phyloP scores from a whole-genome alignment of 2,888 invertebrate species.

The Hypercompe scribonia region DNA sequence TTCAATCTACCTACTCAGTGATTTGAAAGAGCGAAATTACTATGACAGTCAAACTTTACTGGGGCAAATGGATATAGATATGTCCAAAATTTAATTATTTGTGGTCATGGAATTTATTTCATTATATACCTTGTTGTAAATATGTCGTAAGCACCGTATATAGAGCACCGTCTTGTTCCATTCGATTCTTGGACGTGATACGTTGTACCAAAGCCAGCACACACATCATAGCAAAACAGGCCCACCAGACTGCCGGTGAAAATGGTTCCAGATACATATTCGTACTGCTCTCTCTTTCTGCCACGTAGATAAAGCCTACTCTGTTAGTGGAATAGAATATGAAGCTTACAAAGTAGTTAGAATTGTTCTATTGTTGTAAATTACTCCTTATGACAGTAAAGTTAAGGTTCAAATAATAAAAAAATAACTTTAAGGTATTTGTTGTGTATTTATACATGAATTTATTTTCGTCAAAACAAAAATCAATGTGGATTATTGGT shows the following conservation, averaged over 20 bases:
- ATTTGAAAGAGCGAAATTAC: too few relatives aligned
- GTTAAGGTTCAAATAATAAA: too few relatives aligned
- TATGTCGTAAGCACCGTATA: constrained; percentile 73
- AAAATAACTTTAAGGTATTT: too few relatives aligned
- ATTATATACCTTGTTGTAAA: constrained; percentile 81
- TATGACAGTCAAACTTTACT: too few relatives aligned
- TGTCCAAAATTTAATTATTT: too few relatives aligned
- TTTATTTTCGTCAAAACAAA: too few relatives aligned
- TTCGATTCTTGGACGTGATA: constrained; percentile 58
- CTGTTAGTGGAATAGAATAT: constrained; percentile 47
- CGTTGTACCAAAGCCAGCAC: constrained; percentile 66
- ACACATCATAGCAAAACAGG: constrained; percentile 60
- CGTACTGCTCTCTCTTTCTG: constrained; percentile 75
- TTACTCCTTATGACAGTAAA: background rate
- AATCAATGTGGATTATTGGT: too few relatives aligned
- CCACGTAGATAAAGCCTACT: constrained; percentile 75
- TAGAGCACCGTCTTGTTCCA: constrained; percentile 71
- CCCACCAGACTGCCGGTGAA: constrained; percentile 69
- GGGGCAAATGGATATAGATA: too few relatives aligned
- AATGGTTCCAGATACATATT: constrained; percentile 79
- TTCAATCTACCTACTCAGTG: too few relatives aligned
- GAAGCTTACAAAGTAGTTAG: too few relatives aligned
- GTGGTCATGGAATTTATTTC: too few relatives aligned
- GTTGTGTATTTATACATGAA: too few relatives aligned
- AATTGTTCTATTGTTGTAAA: background rate